phyloP scores from a whole-genome alignment of 2,113 vertebrate species.

The Pygoscelis antarcticus region DNA sequence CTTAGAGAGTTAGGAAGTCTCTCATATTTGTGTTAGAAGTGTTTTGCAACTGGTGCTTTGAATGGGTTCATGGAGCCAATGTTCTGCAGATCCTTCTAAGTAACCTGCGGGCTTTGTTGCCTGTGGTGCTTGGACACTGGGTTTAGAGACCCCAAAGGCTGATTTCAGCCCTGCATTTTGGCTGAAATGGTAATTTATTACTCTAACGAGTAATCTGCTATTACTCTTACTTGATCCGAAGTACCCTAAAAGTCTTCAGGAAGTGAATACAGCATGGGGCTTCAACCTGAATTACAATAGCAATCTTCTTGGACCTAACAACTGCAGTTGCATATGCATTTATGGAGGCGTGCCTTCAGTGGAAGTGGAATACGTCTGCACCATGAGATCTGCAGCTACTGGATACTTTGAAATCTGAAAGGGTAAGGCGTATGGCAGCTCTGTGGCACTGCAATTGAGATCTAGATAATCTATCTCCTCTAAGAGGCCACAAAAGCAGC shows the following conservation, averaged over 20 bases:
- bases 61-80: not conserved
- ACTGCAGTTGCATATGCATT: not conserved
- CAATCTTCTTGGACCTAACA: not conserved
- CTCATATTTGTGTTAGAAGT: not conserved
- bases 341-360: not conserved
- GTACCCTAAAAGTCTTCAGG: not conserved
- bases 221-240: not conserved
- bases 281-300: not conserved
- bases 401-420: not conserved
- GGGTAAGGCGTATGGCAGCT: not conserved
- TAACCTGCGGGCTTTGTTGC: not conserved
- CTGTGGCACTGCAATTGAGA: accelerated
- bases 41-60: not conserved
- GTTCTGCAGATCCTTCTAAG: not conserved
- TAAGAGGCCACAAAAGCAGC: not conserved
- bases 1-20: not conserved
- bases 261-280: accelerated
- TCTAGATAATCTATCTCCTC: not conserved
- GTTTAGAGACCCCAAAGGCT: not conserved
- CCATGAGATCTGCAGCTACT: accelerated
- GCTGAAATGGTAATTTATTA: not conserved
- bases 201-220: not conserved
- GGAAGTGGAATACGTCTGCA: not conserved
- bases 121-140: not conserved
- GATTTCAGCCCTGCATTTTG: not conserved